These are phyloP conservation scores for Gymnodraco acuticeps DNA, from an alignment of 2,797 vertebrate genomes.

Conservation along the genomic window DNA sequence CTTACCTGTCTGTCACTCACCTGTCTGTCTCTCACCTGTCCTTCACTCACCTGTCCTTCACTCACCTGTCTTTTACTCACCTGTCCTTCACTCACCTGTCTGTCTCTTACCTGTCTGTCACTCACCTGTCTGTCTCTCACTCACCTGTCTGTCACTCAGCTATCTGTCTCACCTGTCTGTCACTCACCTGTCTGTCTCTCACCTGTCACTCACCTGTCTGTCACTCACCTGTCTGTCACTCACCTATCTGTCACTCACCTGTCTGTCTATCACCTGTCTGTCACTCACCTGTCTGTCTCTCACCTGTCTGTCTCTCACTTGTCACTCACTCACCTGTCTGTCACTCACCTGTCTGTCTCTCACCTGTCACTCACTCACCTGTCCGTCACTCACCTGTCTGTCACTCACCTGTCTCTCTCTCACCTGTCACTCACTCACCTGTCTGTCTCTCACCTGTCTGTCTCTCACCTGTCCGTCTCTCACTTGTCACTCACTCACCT, in stretches of 20 bases:
- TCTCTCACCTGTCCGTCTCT: neutral
- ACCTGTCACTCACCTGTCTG: neutral
- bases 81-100: too few relatives aligned
- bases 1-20: too few relatives aligned
- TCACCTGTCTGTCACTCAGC: neutral
- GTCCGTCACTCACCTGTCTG: neutral
- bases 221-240: neutral
- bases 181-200: neutral
- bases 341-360: neutral
- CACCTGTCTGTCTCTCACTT: neutral
- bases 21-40: too few relatives aligned
- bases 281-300: neutral
- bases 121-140: neutral
- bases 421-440: too few relatives aligned
- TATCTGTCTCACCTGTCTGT: neutral
- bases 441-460: neutral
- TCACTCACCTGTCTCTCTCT: too few relatives aligned
- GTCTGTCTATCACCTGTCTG: neutral
- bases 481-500: neutral
- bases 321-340: too few relatives aligned
- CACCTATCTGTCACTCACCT: neutral
- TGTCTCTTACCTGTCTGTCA: neutral
- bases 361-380: neutral
- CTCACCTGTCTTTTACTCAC: too few relatives aligned
- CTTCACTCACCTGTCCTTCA: neutral